Percentiles rank a stretch among this genome's conserved stretches.
Conservation (phyloP, 2,888 invertebrate species). For the Lasioglossum oenotherae region DNA sequence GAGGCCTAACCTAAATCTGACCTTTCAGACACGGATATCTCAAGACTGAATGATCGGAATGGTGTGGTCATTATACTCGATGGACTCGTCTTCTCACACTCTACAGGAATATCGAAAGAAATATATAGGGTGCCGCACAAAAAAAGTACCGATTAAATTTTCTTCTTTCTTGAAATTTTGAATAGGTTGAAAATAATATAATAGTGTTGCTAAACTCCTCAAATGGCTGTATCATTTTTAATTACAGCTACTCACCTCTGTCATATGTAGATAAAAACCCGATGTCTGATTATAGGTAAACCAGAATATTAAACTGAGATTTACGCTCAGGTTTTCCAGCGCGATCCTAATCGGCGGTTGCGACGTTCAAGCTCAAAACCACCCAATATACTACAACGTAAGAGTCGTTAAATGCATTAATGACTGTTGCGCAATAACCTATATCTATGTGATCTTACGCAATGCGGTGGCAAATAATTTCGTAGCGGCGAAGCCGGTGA, state of each 20-base stretch:
- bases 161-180: too few species aligned
- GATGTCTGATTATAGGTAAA: neutral
- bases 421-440: constrained; percentile 60
- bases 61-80: neutral
- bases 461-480: constrained; percentile 54
- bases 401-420: constrained; percentile 66
- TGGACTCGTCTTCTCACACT: neutral
- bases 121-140: neutral
- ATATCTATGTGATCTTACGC: constrained; percentile 63
- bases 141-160: neutral
- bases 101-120: neutral
- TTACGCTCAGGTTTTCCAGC: constrained; percentile 23
- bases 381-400: constrained; percentile 55
- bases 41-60: neutral
- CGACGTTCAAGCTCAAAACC: constrained; percentile 56
- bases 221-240: too few species aligned
- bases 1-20: neutral
- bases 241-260: too few species aligned
- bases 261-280: too few species aligned
- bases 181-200: too few species aligned
- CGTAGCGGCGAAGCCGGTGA: constrained; percentile 35
- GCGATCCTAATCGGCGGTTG: constrained; percentile 29
- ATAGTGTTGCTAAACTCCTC: too few species aligned
- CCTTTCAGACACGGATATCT: neutral
- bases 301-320: constrained; percentile 34